These are phyloP conservation scores for Oedothorax gibbosus DNA, from an alignment of 1,140 invertebrate genomes.

Conservation along the genomic window DNA sequence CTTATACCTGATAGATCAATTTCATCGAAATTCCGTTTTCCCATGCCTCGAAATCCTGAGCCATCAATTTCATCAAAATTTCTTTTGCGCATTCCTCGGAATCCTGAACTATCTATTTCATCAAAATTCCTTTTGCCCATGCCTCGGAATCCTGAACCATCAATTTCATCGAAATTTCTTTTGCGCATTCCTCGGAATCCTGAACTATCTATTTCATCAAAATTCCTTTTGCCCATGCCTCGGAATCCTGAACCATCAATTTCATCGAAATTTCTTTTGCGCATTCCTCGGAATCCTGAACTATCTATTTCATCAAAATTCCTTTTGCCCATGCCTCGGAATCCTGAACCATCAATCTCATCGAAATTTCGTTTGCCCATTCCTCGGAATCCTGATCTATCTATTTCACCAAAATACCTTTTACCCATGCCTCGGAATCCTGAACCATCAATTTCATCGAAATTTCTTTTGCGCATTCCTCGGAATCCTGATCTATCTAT, in stretches of 20 bases:
- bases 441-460: conserved; percentile 75
- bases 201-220: conserved; percentile 45
- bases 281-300: conserved; percentile 60
- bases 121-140: conserved; percentile 72
- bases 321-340: conserved; percentile 68
- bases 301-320: conserved; percentile 76
- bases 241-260: conserved; percentile 68
- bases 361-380: conserved; percentile 73
- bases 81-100: conserved; percentile 69
- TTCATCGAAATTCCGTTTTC: conserved; percentile 67
- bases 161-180: conserved; percentile 75
- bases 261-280: conserved; percentile 73
- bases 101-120: conserved; percentile 71
- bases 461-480: conserved; percentile 73
- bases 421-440: conserved; percentile 74
- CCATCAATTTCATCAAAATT: conserved; percentile 64
- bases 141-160: conserved; percentile 72
- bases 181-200: no score
- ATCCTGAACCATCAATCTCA: conserved; percentile 66
- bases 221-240: conserved; percentile 34
- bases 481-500: conserved; percentile 74
- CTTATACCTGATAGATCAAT: not conserved
- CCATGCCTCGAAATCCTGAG: conserved; percentile 1
- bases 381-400: conserved; percentile 73
- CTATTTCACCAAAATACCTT: conserved; percentile 74